Evolutionary conservation across 2,113 vertebrate species (phyloP), one percentile per base, ranked within the genome.

Genomic region (Corythaixoides concolor): DNA sequence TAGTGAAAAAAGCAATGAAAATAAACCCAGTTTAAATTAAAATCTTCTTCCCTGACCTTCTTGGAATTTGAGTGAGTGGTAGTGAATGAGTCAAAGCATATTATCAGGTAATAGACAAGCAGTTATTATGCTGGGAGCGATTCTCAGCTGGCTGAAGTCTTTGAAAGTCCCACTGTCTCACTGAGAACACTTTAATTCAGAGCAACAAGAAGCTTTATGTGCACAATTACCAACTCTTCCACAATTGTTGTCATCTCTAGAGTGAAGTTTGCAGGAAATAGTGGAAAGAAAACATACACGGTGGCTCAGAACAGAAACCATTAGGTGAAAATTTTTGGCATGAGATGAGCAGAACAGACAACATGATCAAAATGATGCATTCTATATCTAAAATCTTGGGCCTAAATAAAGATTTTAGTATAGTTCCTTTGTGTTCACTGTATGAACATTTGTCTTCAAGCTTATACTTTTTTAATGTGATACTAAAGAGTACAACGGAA

Each of bases 191-290:
- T 93, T 91, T 60, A 90, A 78, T 86, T 89, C 39, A 53, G 60
- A 89, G 49, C 17, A 85, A 75, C 17, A 35, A 47, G 77, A 93
- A 97, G 45, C 66, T 92, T 92, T 79, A 91, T 78, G 80, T 66
- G 21, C 33, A 84, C 19, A 70, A 67, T 90, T 86, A 74, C 26
- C 86, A 62, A 13, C 39, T 82, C 26, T 85, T 78, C 74, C 45
- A 58, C 43, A 62, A 55, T 9, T 73, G 60, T 39, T 84, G 17
- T 14, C 68, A 53, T 86, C 86, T 78, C 83, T 60, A 39, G 90
- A 82, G 94, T 87, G 39, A 92, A 49, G 10, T 85, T 96, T 89
- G 21, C 35, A 76, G 77, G 43, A 84, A 68, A 49, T 2, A 81
- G 8, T 19, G 32, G 66, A 75, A 89, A 68, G 63, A 67, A 90